phyloP scores from a whole-genome alignment of 2,797 vertebrate species.

The Myotis daubentonii region DNA sequence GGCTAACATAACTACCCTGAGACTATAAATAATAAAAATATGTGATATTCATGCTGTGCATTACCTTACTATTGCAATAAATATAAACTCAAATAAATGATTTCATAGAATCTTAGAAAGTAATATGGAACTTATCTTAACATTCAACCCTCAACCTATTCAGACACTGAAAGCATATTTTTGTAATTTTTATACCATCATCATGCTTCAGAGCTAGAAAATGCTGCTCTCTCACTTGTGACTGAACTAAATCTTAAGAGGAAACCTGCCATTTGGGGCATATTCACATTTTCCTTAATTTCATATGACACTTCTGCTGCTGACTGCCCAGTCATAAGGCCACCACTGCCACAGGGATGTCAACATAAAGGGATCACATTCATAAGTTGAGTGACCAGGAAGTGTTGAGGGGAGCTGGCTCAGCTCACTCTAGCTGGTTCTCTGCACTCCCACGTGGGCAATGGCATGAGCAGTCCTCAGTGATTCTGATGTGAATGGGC shows the following conservation, averaged over 20 bases:
- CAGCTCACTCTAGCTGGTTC: neutral
- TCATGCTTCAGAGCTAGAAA: neutral
- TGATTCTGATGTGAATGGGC: neutral
- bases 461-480: neutral
- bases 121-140: neutral
- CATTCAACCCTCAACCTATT: neutral
- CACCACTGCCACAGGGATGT: neutral
- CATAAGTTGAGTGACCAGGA: neutral
- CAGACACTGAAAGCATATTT: neutral
- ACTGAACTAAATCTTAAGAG: neutral
- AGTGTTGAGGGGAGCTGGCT: neutral
- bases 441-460: neutral
- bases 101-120: neutral
- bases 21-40: constrained; percentile 7
- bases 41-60: neutral
- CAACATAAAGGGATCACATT: neutral
- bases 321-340: neutral
- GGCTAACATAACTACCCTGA: neutral
- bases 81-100: neutral
- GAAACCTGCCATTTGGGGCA: neutral
- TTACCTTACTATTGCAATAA: constrained; percentile 1
- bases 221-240: neutral
- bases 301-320: neutral
- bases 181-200: neutral
- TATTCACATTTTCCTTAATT: constrained; percentile 15